A percentile compares a stretch with the other conserved stretches of the same genome.
These are phyloP conservation scores for Poeciliopsis turneri DNA, from an alignment of 2,797 vertebrate genomes.

Conservation along the genomic window DNA sequence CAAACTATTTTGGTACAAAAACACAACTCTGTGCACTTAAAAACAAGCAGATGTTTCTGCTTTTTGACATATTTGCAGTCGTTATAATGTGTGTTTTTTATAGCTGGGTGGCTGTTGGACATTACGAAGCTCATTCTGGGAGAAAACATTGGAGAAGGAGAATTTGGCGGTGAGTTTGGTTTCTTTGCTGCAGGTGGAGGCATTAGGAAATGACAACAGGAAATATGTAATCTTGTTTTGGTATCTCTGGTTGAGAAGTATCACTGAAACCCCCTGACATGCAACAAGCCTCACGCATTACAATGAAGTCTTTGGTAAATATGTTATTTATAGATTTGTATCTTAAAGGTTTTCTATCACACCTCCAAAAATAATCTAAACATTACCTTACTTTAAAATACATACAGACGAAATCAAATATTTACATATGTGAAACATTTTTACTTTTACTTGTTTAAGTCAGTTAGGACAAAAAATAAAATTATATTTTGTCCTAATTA, in stretches of 20 bases:
- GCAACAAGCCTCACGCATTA: background rate
- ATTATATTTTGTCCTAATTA: too few relatives aligned
- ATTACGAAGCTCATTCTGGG: conserved; percentile 85
- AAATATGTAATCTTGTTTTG: background rate
- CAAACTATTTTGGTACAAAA: background rate
- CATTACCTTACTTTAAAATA: background rate
- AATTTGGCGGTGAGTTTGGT: conserved; percentile 87
- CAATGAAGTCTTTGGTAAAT: too few relatives aligned
- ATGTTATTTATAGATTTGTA: background rate
- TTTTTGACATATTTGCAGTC: background rate
- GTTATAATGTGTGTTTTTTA: conserved; percentile 15
- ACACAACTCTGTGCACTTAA: background rate
- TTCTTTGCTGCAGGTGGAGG: background rate
- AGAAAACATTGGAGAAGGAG: conserved; percentile 87
- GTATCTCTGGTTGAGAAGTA: background rate
- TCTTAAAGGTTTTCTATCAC: background rate
- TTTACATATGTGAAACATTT: background rate
- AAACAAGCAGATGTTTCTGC: background rate
- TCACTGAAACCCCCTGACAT: background rate
- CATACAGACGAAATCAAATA: background rate
- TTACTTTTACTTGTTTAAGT: background rate
- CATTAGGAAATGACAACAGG: background rate
- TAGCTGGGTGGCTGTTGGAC: conserved; percentile 91
- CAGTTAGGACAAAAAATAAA: background rate
- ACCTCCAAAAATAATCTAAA: background rate